Evolutionary conservation across 2,113 vertebrate species (phyloP).

Genomic region (Mixornis gularis): DNA sequence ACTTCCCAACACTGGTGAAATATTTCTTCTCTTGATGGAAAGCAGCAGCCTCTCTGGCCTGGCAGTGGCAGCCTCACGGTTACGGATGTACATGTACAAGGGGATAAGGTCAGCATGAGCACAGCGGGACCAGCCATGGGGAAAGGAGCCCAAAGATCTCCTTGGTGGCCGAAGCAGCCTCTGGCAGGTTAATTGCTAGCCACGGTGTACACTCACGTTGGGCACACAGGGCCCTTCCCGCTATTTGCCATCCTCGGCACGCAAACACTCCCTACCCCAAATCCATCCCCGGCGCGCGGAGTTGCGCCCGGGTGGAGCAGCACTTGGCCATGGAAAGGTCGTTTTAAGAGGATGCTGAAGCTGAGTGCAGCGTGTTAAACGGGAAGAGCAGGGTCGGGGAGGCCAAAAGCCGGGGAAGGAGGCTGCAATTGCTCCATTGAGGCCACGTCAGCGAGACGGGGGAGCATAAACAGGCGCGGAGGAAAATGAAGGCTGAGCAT

Average conservation of each 20-base stretch:
- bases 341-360: background rate
- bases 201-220: background rate
- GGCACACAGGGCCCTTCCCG: background rate
- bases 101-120: background rate
- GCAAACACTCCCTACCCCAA: background rate
- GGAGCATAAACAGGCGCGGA: background rate
- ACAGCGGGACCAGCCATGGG: rapidly evolving
- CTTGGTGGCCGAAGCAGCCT: background rate
- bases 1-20: background rate
- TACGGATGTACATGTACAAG: rapidly evolving
- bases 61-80: rapidly evolving
- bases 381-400: background rate
- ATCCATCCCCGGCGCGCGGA: rapidly evolving
- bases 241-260: background rate
- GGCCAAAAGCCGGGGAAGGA: background rate
- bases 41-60: background rate
- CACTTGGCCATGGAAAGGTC: background rate
- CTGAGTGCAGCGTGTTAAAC: background rate
- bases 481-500: conserved; percentile 25
- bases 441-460: background rate
- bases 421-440: background rate
- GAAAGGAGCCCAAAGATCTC: background rate
- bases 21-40: background rate
- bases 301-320: background rate
- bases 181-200: conserved; percentile 14